phyloP scores from a whole-genome alignment of 2,797 vertebrate species.

The Mus minutoides region DNA sequence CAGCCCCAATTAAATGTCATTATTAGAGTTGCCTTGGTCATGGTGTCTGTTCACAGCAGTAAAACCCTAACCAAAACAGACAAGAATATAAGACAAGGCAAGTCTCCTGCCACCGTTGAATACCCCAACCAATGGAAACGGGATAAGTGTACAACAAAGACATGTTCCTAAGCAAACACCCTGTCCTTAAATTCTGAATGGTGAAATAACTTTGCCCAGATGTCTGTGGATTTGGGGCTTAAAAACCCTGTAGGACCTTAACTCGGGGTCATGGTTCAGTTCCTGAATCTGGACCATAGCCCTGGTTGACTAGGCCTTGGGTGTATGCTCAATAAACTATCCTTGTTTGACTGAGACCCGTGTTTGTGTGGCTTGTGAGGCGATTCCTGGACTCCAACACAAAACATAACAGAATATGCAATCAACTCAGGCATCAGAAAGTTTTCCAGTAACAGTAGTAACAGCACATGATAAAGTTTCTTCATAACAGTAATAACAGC shows the following conservation, averaged over 20 bases:
- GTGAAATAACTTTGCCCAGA: neutral
- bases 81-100: too few relatives aligned
- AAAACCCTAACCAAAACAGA: too few relatives aligned
- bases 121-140: too few relatives aligned
- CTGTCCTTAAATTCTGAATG: neutral
- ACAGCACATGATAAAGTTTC: neutral
- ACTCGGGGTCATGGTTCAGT: neutral
- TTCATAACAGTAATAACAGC: too few relatives aligned
- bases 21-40: too few relatives aligned
- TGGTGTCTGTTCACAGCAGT: too few relatives aligned
- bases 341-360: neutral
- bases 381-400: neutral
- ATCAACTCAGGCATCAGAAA: neutral
- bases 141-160: too few relatives aligned
- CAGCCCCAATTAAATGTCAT: too few relatives aligned
- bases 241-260: neutral
- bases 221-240: neutral
- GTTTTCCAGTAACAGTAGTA: neutral
- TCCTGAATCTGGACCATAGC: neutral
- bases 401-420: neutral
- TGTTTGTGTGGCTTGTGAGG: neutral
- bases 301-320: neutral
- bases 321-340: neutral
- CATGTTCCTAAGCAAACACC: neutral
- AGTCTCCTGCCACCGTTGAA: too few relatives aligned